Conservation (phyloP, 2,113 vertebrate species). For the Piliocolobus tephrosceles region DNA sequence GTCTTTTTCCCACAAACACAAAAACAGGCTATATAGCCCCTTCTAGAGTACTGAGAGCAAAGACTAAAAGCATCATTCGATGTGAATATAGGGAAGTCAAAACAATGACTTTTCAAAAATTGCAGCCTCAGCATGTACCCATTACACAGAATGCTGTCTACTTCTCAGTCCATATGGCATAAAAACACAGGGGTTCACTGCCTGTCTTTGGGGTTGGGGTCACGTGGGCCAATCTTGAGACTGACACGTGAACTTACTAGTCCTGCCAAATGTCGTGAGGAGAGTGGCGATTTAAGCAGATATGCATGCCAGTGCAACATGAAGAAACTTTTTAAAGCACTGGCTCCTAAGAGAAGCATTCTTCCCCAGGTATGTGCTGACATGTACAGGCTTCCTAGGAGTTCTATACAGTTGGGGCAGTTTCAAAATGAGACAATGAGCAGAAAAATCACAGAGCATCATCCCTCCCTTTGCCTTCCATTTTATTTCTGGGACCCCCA, state of each 20-base stretch:
- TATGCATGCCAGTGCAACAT: neutral
- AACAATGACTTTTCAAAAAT: neutral
- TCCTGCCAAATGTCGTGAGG: neutral
- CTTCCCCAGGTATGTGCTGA: neutral
- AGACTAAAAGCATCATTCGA: neutral
- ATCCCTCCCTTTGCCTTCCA: neutral
- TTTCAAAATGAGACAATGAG: neutral
- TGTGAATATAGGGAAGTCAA: neutral
- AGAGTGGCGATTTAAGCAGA: neutral
- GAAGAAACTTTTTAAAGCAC: neutral
- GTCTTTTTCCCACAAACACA: neutral
- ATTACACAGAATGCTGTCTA: conserved; percentile 1
- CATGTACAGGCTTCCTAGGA: neutral
- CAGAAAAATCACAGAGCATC: neutral
- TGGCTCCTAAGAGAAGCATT: neutral
- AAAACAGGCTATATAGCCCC: neutral
- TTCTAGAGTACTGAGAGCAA: neutral
- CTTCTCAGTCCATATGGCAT: neutral
- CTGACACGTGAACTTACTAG: neutral
- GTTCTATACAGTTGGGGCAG: neutral
- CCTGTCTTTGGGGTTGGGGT: neutral
- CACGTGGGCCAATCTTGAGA: neutral
- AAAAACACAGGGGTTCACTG: neutral
- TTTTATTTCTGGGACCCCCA: neutral
- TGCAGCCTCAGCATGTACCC: neutral